These are phyloP conservation scores for Clupea harengus DNA, from an alignment of 2,113 vertebrate species.

Conservation along the genomic window DNA sequence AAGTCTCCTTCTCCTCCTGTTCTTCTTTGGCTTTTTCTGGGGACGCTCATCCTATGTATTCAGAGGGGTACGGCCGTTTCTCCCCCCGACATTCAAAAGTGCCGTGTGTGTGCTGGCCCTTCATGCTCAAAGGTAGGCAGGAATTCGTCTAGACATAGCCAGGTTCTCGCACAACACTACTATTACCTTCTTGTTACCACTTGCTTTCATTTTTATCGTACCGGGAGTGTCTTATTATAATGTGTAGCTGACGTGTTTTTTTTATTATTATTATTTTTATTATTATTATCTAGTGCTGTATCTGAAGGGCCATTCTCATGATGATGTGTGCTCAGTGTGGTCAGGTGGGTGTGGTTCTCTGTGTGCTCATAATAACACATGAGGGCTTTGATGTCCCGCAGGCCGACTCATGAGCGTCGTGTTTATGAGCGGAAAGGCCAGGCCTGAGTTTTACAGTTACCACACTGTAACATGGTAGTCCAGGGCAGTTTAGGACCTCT, in stretches of 20 bases:
- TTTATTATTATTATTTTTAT: not conserved
- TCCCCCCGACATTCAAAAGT: constrained; percentile 38
- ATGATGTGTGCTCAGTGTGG: not conserved
- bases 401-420: not conserved
- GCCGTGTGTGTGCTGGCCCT: constrained; percentile 43
- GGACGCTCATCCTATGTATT: constrained; percentile 26
- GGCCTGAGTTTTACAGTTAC: not conserved
- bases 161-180: not conserved
- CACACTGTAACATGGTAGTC: not conserved
- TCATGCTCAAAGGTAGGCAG: constrained; percentile 44
- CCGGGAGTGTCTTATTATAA: not conserved
- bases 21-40: not conserved
- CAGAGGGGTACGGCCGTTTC: constrained; percentile 38
- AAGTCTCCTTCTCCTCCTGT: not conserved
- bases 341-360: not conserved
- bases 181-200: not conserved
- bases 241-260: not conserved
- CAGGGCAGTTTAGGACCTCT: not conserved
- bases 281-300: not conserved
- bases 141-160: not conserved
- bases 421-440: constrained; percentile 11
- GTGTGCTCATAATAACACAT: constrained; percentile 19
- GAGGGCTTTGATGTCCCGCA: constrained; percentile 15
- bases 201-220: not conserved
- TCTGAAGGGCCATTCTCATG: not conserved